phyloP scores from a whole-genome alignment of 2,888 invertebrate genomes.

The Aspidiotus rigidus region DNA sequence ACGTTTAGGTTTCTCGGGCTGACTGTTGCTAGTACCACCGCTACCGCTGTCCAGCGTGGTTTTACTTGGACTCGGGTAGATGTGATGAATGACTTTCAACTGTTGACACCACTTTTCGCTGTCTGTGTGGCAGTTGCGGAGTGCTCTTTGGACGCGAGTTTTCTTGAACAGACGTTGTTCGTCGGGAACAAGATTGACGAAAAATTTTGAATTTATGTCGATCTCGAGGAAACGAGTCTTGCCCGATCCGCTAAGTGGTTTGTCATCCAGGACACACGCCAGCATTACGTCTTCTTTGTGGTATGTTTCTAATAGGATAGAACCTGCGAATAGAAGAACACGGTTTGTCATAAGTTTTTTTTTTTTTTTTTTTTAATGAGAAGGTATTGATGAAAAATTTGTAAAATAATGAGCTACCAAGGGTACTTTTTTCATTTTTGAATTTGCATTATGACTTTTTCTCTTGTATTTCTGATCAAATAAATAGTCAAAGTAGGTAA shows the following conservation, averaged over 20 bases:
- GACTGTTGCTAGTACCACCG: constrained; percentile 32
- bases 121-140: constrained; percentile 46
- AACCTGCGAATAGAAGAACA: constrained; percentile 39
- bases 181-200: constrained; percentile 41
- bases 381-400: too few relatives aligned
- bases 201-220: constrained; percentile 43
- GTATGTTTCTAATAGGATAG: constrained; percentile 43
- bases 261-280: constrained; percentile 45
- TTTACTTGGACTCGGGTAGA: constrained; percentile 40
- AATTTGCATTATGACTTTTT: too few relatives aligned
- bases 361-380: too few relatives aligned
- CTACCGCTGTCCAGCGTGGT: constrained; percentile 18
- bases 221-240: constrained; percentile 43
- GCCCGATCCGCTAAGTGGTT: constrained; percentile 16
- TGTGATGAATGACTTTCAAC: constrained; percentile 40
- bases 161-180: constrained; percentile 45
- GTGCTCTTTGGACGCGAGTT: constrained; percentile 46
- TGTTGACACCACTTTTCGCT: constrained; percentile 44
- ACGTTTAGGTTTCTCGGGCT: constrained; percentile 41
- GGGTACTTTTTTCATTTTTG: too few relatives aligned
- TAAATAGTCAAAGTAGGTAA: too few relatives aligned
- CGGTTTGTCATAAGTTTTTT: too few relatives aligned
- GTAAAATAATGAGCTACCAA: too few relatives aligned
- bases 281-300: constrained; percentile 46
- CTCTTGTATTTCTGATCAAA: too few relatives aligned